Percentiles rank a stretch among this genome's conserved stretches.
Evolutionary conservation across 2,797 vertebrate genomes (phyloP).

Genomic region (Anomalospiza imberbis): DNA sequence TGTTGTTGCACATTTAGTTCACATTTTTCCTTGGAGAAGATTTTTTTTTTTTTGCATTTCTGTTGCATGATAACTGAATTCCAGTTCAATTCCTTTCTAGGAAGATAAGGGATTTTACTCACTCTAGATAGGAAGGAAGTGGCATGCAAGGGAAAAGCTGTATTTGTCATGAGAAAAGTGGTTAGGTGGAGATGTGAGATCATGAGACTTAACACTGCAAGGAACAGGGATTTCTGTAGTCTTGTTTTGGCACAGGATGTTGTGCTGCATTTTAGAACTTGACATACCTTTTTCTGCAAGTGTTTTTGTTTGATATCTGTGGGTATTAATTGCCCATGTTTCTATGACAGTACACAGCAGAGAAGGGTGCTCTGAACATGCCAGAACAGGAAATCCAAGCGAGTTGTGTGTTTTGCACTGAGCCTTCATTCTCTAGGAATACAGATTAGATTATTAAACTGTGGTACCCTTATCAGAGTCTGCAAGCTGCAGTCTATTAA

Average conservation of each 20-base stretch:
- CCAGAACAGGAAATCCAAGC: slow-evolving; percentile 19
- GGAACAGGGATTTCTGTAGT: neutral
- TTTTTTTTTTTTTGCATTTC: neutral
- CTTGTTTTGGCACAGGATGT: neutral
- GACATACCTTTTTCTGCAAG: neutral
- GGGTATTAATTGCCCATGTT: neutral
- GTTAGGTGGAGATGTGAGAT: neutral
- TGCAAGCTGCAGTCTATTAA: slow-evolving; percentile 60
- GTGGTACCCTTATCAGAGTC: slow-evolving; percentile 43
- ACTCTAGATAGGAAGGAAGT: neutral
- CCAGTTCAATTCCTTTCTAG: neutral
- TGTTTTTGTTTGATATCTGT: neutral
- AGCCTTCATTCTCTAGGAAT: slow-evolving; percentile 39
- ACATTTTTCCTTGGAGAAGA: neutral
- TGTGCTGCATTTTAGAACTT: neutral
- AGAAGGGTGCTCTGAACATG: neutral
- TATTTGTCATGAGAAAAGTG: neutral
- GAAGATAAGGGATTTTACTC: neutral
- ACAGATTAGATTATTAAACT: slow-evolving; percentile 69
- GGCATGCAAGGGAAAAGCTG: neutral
- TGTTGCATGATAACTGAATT: neutral
- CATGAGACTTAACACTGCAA: neutral
- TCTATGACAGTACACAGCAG: neutral
- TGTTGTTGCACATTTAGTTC: neutral
- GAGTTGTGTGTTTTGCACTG: neutral